Conservation (phyloP, 2,113 vertebrate genomes). For the Amblyornis subalaris region DNA sequence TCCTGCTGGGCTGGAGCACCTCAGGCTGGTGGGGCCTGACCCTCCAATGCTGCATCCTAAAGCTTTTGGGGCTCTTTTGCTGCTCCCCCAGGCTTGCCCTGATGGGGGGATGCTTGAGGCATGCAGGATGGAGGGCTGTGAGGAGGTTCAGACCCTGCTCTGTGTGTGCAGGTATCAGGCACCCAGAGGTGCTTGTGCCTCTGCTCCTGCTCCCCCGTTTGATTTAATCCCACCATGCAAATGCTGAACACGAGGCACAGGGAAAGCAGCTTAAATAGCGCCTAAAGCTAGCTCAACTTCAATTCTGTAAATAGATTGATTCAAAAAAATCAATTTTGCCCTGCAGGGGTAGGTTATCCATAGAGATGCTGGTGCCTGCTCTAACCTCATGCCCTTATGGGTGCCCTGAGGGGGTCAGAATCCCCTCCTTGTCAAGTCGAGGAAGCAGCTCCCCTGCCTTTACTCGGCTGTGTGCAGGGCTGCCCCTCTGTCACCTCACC, state of each 20-base stretch:
- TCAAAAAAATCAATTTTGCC: background rate
- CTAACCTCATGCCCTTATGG: accelerated
- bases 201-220: background rate
- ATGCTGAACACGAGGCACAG: accelerated
- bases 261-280: background rate
- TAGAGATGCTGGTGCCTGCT: background rate
- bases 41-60: accelerated
- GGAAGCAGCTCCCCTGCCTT: background rate
- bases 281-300: background rate
- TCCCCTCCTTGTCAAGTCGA: background rate
- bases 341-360: background rate
- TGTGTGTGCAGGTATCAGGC: background rate
- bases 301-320: background rate
- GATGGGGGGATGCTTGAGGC: background rate
- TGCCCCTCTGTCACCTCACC: background rate
- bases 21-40: background rate
- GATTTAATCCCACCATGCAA: background rate
- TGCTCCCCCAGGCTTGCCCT: background rate
- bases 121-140: background rate
- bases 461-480: accelerated
- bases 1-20: background rate
- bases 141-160: background rate
- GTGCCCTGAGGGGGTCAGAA: background rate
- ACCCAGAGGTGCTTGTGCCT: background rate
- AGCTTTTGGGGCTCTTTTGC: background rate